Evolutionary conservation across 37 sponge, comb jelly and placozoan species (phyloP), one percentile per base, ranked within the genome.

Genomic region (Aplysina aerophoba): DNA sequence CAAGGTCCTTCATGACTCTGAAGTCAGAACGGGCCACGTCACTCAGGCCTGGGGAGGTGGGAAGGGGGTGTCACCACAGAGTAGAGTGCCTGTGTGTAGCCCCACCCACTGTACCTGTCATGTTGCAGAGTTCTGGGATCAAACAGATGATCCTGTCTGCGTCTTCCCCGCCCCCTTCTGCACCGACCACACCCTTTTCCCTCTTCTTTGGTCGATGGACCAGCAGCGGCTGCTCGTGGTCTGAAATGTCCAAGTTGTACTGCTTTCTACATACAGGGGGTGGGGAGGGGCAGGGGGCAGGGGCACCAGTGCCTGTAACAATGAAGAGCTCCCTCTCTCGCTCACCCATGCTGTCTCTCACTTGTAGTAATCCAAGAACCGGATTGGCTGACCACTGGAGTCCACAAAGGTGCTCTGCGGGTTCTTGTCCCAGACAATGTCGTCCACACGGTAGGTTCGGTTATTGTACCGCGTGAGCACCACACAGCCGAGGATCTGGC

Each of bases 391-490:
- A 0, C 99, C 99, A 0, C 78, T 82, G 66, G 90, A 86, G 86
- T 91, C 87, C 37, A 74, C 53, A 81, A 98, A 96, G 38, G 93
- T 89, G 63, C 87, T 85, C 75, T 78, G 87, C 5, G 99, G 99
- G 62, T 90, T 98, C 93, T 91, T 94, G 82, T 94, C 93, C 99
- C 99, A 98, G 16, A 85, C 95, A 65, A 98, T 96, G 85, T 96
- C 99, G 79, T 98, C 99, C 54, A 98, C 87, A 0, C 96, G 88
- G 41, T 98, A 96, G 0, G 99, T 98, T 66, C 86, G 79, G 86
- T 96, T 96, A 83, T 98, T 98, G 84, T 98, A 98, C 61, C 95
- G 83, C 0, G 97, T 97, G 59, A 97, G 82, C 0, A 97, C 95
- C 0, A 94, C 79, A 34, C 74, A 38, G 15, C 97, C 97, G 25